Percentiles rank a stretch among this genome's conserved stretches.
These are phyloP conservation scores for Eudasyphora cyanicolor DNA, from an alignment of 2,888 invertebrate genomes.

Conservation along the genomic window DNA sequence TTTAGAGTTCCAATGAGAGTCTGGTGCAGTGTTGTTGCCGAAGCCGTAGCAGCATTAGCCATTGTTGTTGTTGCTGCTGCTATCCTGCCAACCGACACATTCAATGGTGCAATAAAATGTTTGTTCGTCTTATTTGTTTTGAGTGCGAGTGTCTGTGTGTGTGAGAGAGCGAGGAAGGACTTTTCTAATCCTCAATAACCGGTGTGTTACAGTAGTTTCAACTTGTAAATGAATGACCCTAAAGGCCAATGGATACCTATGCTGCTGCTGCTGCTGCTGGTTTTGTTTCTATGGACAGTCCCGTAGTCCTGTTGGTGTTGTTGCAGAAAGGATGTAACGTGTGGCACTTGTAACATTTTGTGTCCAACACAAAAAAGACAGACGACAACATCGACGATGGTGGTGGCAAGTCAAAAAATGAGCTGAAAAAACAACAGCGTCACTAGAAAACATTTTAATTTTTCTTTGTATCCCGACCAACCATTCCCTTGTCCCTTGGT, in stretches of 20 bases:
- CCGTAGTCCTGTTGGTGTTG: not conserved
- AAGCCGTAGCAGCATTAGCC: not conserved
- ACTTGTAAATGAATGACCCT: conserved; percentile 37
- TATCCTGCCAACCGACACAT: not conserved
- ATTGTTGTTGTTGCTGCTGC: not conserved
- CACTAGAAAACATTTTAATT: conserved; percentile 33
- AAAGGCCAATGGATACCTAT: conserved; percentile 41
- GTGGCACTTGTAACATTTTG: conserved; percentile 26
- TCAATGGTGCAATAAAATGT: conserved; percentile 36
- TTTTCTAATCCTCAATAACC: conserved; percentile 28
- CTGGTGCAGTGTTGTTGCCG: not conserved
- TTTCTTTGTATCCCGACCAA: conserved; percentile 34
- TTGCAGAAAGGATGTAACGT: conserved; percentile 22
- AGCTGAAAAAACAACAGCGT: conserved; percentile 20
- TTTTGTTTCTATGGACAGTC: not conserved
- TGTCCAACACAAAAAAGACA: conserved; percentile 18
- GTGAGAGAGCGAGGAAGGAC: not conserved
- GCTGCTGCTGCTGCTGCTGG: not conserved
- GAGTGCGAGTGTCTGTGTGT: not conserved
- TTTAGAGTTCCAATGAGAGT: conserved; percentile 1
- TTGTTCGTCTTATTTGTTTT: conserved; percentile 8
- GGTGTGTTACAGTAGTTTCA: conserved; percentile 21
- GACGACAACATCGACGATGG: not conserved
- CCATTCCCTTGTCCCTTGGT: not conserved
- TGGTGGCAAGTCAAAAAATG: not conserved